phyloP scores from a whole-genome alignment of 1,140 invertebrate genomes.

The Ruditapes philippinarum region DNA sequence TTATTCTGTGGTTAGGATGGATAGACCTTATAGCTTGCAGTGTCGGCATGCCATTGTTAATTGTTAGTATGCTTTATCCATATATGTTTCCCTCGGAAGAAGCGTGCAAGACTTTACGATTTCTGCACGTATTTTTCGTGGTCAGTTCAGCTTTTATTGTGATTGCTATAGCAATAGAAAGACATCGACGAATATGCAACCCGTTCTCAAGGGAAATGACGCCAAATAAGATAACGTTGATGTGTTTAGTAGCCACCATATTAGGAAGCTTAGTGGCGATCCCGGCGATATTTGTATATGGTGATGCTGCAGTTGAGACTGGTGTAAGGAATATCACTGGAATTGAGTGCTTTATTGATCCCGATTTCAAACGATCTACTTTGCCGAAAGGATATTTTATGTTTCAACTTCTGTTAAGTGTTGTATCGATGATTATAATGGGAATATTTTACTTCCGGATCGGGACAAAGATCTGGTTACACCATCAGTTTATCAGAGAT shows the following conservation, averaged over 20 bases:
- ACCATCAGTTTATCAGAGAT: slow-evolving; percentile 55
- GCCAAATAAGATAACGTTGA: slow-evolving; percentile 32
- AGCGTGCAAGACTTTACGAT: slow-evolving; percentile 52
- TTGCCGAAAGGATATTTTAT: slow-evolving; percentile 48
- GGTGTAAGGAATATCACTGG: slow-evolving; percentile 50
- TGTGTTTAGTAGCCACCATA: slow-evolving; percentile 35
- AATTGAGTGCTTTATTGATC: slow-evolving; percentile 56
- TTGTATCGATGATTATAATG: slow-evolving; percentile 38
- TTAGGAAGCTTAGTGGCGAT: slow-evolving; percentile 37
- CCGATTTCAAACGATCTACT: background rate
- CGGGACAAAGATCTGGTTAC: slow-evolving; percentile 16
- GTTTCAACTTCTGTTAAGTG: slow-evolving; percentile 41
- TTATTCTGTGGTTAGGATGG: slow-evolving; percentile 58
- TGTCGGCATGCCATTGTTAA: slow-evolving; percentile 54
- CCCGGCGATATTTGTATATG: slow-evolving; percentile 47
- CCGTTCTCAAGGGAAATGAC: slow-evolving; percentile 53
- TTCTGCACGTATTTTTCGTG: slow-evolving; percentile 50
- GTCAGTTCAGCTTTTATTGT: slow-evolving; percentile 52
- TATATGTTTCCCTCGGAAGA: slow-evolving; percentile 49
- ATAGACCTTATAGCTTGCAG: slow-evolving; percentile 46
- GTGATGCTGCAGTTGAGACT: slow-evolving; percentile 38
- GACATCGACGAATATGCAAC: slow-evolving; percentile 46
- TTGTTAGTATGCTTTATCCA: slow-evolving; percentile 55
- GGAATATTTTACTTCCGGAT: slow-evolving; percentile 50
- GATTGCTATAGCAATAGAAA: slow-evolving; percentile 44